phyloP scores from a whole-genome alignment of 2,113 vertebrate genomes.

The Astur gentilis region DNA sequence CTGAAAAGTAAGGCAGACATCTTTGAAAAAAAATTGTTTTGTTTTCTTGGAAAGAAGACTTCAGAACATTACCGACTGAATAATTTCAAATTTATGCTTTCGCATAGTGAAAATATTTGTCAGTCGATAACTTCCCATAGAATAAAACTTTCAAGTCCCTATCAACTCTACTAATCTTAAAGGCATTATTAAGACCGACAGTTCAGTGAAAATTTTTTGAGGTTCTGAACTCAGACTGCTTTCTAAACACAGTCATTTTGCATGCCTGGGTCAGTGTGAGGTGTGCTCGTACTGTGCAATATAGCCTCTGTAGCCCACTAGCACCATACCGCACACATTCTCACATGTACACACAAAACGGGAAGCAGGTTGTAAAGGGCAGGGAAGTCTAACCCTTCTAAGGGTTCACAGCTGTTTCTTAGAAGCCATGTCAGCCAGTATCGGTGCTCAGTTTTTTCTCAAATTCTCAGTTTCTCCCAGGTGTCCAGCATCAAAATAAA shows the following conservation, averaged over 20 bases:
- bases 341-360: rapidly evolving
- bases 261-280: background rate
- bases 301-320: background rate
- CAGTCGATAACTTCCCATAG: background rate
- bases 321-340: background rate
- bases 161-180: background rate
- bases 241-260: background rate
- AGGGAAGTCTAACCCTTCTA: background rate
- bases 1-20: background rate
- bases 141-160: background rate
- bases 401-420: background rate
- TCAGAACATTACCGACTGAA: background rate
- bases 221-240: background rate
- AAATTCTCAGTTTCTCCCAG: background rate
- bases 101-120: background rate
- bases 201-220: background rate
- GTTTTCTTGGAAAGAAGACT: background rate
- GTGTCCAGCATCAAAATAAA: background rate
- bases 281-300: background rate
- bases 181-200: background rate
- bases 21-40: background rate
- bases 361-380: background rate
- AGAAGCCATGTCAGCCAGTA: background rate
- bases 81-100: background rate
- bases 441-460: background rate